Evolutionary conservation across 2,113 vertebrate genomes (phyloP).

Genomic region (Pantherophis guttatus): DNA sequence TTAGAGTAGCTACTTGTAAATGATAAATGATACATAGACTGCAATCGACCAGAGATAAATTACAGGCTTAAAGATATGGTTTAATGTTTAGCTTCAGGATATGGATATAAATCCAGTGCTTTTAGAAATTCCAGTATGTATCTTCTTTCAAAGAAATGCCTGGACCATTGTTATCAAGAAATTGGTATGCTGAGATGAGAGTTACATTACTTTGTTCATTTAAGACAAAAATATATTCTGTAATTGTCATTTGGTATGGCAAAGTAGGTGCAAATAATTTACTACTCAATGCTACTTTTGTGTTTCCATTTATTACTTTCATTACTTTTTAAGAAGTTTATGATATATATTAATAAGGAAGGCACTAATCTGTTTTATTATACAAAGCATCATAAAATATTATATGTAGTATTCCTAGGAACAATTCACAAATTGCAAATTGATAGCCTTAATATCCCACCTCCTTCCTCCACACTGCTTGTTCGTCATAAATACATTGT

Average conservation of each 20-base stretch:
- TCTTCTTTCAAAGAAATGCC: slow-evolving; percentile 21
- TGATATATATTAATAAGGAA: neutral
- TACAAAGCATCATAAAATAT: slow-evolving; percentile 15
- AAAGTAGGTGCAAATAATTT: neutral
- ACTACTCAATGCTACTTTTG: neutral
- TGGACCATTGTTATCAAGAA: slow-evolving; percentile 1
- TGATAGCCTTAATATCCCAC: neutral
- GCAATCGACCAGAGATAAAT: slow-evolving; percentile 31
- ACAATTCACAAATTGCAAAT: neutral
- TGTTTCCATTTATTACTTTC: slow-evolving; percentile 19
- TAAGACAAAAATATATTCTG: neutral
- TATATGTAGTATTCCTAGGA: neutral
- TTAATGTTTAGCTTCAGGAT: slow-evolving; percentile 21
- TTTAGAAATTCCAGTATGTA: slow-evolving; percentile 25
- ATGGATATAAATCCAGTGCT: slow-evolving; percentile 37
- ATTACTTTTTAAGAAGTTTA: slow-evolving; percentile 26
- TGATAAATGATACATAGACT: accelerated
- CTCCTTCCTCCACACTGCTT: neutral
- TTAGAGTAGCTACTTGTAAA: slow-evolving; percentile 25
- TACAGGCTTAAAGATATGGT: slow-evolving; percentile 9
- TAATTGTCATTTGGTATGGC: neutral
- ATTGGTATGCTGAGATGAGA: neutral
- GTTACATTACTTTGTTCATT: slow-evolving; percentile 5
- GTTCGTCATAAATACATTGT: neutral
- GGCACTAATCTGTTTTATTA: neutral